Evolutionary conservation across 2,797 vertebrate species (phyloP), one percentile per base, ranked within the genome.

Genomic region (Myotis findleyi): DNA sequence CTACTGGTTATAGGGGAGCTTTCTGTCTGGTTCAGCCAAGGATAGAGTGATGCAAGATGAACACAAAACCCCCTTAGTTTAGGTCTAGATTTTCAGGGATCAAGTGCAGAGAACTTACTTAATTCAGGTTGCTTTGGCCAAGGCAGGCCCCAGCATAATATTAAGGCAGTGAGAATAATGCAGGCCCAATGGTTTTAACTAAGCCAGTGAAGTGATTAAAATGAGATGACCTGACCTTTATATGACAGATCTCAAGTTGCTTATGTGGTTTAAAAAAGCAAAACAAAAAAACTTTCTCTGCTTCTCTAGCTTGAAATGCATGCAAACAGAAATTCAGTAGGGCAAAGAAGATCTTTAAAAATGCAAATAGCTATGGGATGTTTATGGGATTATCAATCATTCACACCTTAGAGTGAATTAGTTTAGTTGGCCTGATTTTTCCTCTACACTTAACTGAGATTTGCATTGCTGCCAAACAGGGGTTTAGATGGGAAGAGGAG

Each of bases 321-420:
- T 62, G 33, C 25, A 79, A 71, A 73, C 33, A 44, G n/a, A 92
- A 49, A 69, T 55, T 69, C 69, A 36, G 23, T 33, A 71, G 6
- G 33, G 21, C 72, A 30, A 10, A 20, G 27, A 72, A 88, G 55
- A 59, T 66, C 55, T 87, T 96, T 94, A 87, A 85, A 84, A 91
- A 88, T 93, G 83, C 83, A 94, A 76, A 95, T 69, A 20, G n/a
- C 66, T 47, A 23, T 64, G 11, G 41, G 57, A 49, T 44, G 23
- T 92, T 92, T 94, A 75, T n/a, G 68, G 36, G 30, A 33, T 44
- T 68, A 62, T 87, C 73, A 89, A 36, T 92, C 75, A 71, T 80
- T 76, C 66, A 71, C 33, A 92, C 33, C 76, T 92, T 93, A 84
- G 33, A 79, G 44, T 23, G 76, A 73, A 87, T 94, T 81, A 36